These are phyloP conservation scores for Zapornia atra DNA, from an alignment of 2,113 vertebrate species.

Conservation along the genomic window DNA sequence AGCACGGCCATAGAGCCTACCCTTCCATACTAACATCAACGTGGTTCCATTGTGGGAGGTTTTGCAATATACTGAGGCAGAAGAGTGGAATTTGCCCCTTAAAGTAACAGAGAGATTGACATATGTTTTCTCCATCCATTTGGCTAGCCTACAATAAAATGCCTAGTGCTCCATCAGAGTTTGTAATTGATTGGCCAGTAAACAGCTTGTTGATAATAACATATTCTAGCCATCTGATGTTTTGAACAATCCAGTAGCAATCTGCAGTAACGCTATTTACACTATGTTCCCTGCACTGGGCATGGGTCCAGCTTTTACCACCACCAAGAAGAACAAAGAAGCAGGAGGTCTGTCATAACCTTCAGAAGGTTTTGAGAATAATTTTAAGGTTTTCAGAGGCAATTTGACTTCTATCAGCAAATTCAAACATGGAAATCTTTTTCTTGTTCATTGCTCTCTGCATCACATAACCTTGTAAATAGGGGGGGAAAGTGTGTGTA, in stretches of 20 bases:
- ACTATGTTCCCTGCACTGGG: neutral
- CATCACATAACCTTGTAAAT: neutral
- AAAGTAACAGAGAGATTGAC: constrained; percentile 24
- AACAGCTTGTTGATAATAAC: constrained; percentile 57
- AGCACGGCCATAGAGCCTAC: neutral
- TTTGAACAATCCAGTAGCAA: constrained; percentile 49
- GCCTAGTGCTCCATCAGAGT: constrained; percentile 45
- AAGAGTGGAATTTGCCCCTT: constrained; percentile 39
- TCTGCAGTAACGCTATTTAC: constrained; percentile 4
- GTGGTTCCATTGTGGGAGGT: neutral
- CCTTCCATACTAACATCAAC: neutral
- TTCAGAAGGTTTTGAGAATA: constrained; percentile 16
- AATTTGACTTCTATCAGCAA: neutral
- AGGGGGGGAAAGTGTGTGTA: neutral
- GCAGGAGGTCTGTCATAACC: constrained; percentile 12
- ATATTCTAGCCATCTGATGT: constrained; percentile 60
- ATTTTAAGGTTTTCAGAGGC: constrained; percentile 3
- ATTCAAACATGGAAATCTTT: neutral
- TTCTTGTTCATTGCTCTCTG: neutral
- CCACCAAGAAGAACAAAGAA: constrained; percentile 46
- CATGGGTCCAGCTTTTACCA: constrained; percentile 20
- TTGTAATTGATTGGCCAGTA: constrained; percentile 45
- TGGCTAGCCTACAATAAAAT: constrained; percentile 51
- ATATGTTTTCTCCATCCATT: constrained; percentile 52
- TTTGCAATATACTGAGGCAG: neutral